These are phyloP conservation scores for Candoia aspera DNA, from an alignment of 2,113 vertebrate genomes.

Conservation along the genomic window DNA sequence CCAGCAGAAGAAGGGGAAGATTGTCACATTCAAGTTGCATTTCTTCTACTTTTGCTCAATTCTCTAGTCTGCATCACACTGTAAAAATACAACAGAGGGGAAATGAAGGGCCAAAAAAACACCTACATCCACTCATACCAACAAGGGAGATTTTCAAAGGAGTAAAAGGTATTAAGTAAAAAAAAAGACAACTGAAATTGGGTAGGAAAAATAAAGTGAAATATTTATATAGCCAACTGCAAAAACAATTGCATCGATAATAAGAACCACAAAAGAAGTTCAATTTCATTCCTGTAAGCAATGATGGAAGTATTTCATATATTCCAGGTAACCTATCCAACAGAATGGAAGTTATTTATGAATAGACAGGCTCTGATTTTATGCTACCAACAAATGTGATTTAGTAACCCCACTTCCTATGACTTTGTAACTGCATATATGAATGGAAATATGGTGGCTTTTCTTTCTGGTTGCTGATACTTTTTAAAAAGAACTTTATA, in stretches of 20 bases:
- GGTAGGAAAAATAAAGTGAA: not conserved
- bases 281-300: conserved; percentile 1
- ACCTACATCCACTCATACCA: too few relatives aligned
- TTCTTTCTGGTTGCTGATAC: not conserved
- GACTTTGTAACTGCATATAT: not conserved
- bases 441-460: not conserved
- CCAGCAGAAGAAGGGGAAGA: too few relatives aligned
- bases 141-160: not conserved
- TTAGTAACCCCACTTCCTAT: not conserved
- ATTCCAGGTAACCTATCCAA: not conserved
- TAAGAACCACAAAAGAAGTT: not conserved
- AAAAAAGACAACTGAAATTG: not conserved
- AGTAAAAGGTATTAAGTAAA: not conserved
- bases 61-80: not conserved
- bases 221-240: not conserved
- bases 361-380: not conserved
- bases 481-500: not conserved
- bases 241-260: conserved; percentile 6
- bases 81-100: too few relatives aligned
- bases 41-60: too few relatives aligned
- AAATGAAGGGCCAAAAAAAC: too few relatives aligned
- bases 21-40: too few relatives aligned
- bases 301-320: not conserved
- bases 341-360: not conserved
- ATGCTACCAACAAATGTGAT: not conserved